Evolutionary conservation across 30 jellyfish, hydroid and myxozoan species (phyloP).

Genomic region (Sanderia malayensis): DNA sequence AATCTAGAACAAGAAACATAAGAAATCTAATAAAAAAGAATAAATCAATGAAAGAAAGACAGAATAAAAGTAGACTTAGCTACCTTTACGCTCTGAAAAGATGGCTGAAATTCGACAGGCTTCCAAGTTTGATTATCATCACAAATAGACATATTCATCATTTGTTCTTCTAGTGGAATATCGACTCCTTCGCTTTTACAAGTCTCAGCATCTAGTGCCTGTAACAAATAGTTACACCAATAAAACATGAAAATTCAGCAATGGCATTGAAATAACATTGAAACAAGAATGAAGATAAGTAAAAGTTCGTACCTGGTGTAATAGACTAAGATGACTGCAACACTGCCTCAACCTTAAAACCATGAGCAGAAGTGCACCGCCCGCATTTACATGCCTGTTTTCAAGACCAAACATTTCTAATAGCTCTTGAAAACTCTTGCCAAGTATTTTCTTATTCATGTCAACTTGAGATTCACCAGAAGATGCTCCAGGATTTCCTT

Average conservation of each 20-base stretch:
- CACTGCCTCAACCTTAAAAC: conserved; percentile 87
- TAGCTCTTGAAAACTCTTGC: conserved; percentile 53
- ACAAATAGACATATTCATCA: conserved; percentile 68
- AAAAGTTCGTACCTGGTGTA: conserved; percentile 57
- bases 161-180: conserved; percentile 81
- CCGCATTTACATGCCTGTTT: conserved; percentile 63
- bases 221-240: neutral
- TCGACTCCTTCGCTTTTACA: conserved; percentile 77
- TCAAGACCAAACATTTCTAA: conserved; percentile 61
- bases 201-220: conserved; percentile 38
- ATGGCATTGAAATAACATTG: neutral
- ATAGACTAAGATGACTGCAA: conserved; percentile 82
- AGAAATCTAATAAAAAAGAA: neutral
- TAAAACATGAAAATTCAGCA: neutral
- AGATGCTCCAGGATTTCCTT: neutral
- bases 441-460: conserved; percentile 33
- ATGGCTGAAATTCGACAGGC: conserved; percentile 59
- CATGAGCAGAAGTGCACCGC: conserved; percentile 76
- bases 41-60: neutral
- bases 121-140: conserved; percentile 42
- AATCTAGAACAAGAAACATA: conserved; percentile 30
- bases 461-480: neutral
- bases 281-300: too few species aligned
- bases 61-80: neutral
- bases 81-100: conserved; percentile 72